Evolutionary conservation across 2,888 invertebrate genomes (phyloP), one percentile per base, ranked within the genome.

Genomic region (Eupsilia transversa): DNA sequence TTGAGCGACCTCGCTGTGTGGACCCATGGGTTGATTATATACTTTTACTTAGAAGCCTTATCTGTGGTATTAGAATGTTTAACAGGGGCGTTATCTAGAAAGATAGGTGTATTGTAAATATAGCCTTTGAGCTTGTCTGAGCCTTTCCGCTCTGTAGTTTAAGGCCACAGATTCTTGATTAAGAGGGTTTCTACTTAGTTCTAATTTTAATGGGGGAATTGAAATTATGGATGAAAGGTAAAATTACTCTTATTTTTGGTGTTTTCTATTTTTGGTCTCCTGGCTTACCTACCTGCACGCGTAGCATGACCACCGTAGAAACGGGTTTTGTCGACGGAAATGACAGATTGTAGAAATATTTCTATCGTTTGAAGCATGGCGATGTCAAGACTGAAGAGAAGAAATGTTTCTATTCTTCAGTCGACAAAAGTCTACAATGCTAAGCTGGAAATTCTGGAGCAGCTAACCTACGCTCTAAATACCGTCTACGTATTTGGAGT

Each of bases 11-110:
- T 83, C 81, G 68, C 66, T 69, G 61, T 61, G 77, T 77, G 80
- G 66, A 67, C 69, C 70, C 69, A 74, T 65, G 72, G 61, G 65
- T 72, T 86, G 80, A 86, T 86, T 84, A 82, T 78, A 86, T 76
- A 81, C 85, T 82, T 81, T 80, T 79, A 84, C 81, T 84, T 54
- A 14, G 60, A 76, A 30, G 60, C 49, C 74, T 86, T 87, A 88
- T 88, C 88, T 84, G 38, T 41, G 73, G 78, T 70, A 82, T 85
- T 85, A 81, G 52, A 77, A 79, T 84, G 82, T 76, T 80, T 69
- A 84, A 80, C 84, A 76, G 65, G 2, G n/a, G 49, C 57, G 72
- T 80, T 88, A 86, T 89, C 88, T 57, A n/a, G 12, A 27, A 35
- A 73, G 80, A 75, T 78, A 83, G 61, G 59, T 54, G 72, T 23